Percentiles rank a stretch among this genome's conserved stretches.
These are phyloP conservation scores for Burhinus oedicnemus DNA, from an alignment of 2,113 vertebrate genomes.

Conservation along the genomic window DNA sequence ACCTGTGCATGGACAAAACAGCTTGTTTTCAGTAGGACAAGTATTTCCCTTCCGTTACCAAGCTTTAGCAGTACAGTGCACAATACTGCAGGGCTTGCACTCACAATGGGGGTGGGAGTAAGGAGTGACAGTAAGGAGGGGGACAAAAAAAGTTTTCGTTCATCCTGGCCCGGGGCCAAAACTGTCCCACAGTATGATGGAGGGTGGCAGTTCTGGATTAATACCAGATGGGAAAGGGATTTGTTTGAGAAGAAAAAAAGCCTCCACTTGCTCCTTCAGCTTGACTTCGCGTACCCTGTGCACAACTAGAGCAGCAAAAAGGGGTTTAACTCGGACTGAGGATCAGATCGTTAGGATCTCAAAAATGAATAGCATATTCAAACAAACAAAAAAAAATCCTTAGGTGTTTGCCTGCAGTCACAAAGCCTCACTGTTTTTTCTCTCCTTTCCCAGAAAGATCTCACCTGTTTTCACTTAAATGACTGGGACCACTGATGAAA, in stretches of 20 bases:
- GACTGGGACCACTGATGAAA: background rate
- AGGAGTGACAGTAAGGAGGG: background rate
- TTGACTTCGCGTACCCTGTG: background rate
- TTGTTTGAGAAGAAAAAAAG: background rate
- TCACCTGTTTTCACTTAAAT: background rate
- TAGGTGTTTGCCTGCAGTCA: background rate
- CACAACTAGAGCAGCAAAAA: background rate
- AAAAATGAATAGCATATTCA: background rate
- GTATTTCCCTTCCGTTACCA: background rate
- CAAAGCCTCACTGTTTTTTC: background rate
- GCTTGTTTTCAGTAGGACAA: background rate
- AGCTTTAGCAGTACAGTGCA: background rate
- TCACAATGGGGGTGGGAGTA: fast-evolving
- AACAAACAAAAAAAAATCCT: background rate
- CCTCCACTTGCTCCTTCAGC: background rate
- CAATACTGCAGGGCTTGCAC: background rate
- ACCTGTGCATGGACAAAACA: background rate
- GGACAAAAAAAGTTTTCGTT: background rate
- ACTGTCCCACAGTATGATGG: too few relatives aligned
- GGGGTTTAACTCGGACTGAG: background rate
- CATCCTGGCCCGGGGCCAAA: background rate
- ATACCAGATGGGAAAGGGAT: background rate
- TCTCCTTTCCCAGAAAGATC: background rate
- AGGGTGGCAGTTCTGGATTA: background rate
- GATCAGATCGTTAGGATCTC: background rate